phyloP scores from a whole-genome alignment of 2,797 vertebrate species.

The Squalus acanthias region DNA sequence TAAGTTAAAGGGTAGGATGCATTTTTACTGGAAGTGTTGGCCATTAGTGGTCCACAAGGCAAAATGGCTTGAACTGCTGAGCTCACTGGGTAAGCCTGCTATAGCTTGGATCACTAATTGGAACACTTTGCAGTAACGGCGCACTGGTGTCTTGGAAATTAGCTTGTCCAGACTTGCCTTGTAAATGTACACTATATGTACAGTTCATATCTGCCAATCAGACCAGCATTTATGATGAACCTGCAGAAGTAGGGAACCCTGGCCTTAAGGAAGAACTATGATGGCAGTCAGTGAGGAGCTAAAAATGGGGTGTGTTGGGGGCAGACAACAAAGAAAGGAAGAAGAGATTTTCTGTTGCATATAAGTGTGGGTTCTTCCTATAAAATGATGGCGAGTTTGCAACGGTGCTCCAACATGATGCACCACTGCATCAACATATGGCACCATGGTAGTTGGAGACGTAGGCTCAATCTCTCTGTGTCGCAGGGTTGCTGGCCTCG shows the following conservation, averaged over 20 bases:
- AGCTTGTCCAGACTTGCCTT: background rate
- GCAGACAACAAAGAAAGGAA: background rate
- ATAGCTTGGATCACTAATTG: background rate
- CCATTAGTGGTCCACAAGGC: background rate
- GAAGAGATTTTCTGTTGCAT: background rate
- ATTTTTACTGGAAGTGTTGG: background rate
- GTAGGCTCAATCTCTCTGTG: no score
- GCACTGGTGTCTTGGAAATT: background rate
- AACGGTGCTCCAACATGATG: background rate
- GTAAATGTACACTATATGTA: background rate
- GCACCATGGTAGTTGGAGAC: background rate
- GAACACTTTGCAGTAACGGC: background rate
- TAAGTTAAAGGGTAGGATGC: background rate
- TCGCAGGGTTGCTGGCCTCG: no score
- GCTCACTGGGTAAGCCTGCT: no score
- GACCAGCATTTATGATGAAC: background rate
- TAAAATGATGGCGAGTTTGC: background rate
- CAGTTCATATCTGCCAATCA: background rate
- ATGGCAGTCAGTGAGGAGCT: background rate
- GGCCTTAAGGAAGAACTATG: background rate
- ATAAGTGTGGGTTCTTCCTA: background rate
- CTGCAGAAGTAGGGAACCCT: no score
- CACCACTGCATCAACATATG: background rate
- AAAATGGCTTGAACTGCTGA: slow-evolving; percentile 9
- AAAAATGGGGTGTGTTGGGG: background rate